These are phyloP conservation scores for Lutraria lutraria DNA, from an alignment of 2,888 invertebrate genomes.

Conservation along the genomic window DNA sequence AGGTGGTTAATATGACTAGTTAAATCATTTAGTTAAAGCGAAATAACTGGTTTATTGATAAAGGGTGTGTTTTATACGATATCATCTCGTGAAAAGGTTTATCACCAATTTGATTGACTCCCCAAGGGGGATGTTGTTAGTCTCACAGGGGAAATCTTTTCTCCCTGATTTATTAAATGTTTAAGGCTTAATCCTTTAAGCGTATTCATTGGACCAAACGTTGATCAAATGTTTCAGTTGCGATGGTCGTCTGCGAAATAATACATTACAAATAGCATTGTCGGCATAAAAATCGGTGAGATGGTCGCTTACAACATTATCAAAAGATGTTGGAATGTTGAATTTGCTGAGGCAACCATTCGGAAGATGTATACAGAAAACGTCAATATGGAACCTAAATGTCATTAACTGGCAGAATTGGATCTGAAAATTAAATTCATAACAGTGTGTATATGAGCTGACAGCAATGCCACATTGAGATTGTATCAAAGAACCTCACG, in stretches of 20 bases:
- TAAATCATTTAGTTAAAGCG: conserved; percentile 72
- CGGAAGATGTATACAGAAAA: conserved; percentile 31
- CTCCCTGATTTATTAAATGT: conserved; percentile 62
- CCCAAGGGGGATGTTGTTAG: conserved; percentile 52
- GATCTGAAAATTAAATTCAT: conserved; percentile 9
- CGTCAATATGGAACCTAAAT: conserved; percentile 11
- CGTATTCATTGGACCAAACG: conserved; percentile 59
- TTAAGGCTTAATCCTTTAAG: conserved; percentile 63
- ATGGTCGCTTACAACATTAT: conserved; percentile 32
- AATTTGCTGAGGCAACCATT: conserved; percentile 25
- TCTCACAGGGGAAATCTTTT: conserved; percentile 69
- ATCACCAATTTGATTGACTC: conserved; percentile 50
- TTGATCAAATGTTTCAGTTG: conserved; percentile 65
- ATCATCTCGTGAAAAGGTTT: conserved; percentile 36
- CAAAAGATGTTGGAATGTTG: conserved; percentile 39
- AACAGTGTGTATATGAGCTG: background rate
- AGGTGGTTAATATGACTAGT: conserved; percentile 71
- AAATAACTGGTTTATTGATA: conserved; percentile 70
- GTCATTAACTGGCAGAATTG: conserved; percentile 8
- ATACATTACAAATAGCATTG: conserved; percentile 48
- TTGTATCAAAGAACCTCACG: background rate
- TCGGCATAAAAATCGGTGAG: conserved; percentile 27
- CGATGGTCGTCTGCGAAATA: conserved; percentile 41
- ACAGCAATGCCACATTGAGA: background rate
- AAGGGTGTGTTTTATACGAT: conserved; percentile 51